Evolutionary conservation across 1,140 invertebrate species (phyloP).

Genomic region (Pemphigus obesinymphae): DNA sequence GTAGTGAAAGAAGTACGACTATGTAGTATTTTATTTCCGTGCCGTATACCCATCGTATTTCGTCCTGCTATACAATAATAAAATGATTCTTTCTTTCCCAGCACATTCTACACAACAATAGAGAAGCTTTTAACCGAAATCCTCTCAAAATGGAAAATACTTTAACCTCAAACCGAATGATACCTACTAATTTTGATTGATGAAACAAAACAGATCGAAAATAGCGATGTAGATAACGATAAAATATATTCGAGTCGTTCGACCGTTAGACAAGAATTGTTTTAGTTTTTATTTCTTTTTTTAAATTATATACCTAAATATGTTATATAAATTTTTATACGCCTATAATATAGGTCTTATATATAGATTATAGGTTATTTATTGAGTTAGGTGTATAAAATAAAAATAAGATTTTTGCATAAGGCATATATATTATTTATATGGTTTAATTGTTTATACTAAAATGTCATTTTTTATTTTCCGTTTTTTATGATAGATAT

Average conservation of each 20-base stretch:
- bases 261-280: too few species aligned
- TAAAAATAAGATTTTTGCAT: too few species aligned
- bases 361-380: too few species aligned
- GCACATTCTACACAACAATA: neutral
- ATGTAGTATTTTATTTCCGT: neutral
- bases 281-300: too few species aligned
- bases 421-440: too few species aligned
- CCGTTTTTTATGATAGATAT: neutral
- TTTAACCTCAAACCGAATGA: neutral
- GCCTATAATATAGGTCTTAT: too few species aligned
- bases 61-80: neutral
- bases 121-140: slow-evolving; percentile 1
- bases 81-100: neutral
- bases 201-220: neutral
- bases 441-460: neutral
- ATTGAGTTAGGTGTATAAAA: too few species aligned
- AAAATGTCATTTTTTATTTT: neutral
- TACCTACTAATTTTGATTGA: slow-evolving; percentile 7
- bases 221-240: too few species aligned
- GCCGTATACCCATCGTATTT: neutral
- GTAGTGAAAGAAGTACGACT: neutral
- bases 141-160: neutral
- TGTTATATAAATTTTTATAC: too few species aligned
- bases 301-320: too few species aligned
- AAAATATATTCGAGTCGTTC: too few species aligned